These are phyloP conservation scores for human (Homo sapiens) DNA, from an alignment of 2,113 vertebrate species.

Conservation along the genomic window DNA sequence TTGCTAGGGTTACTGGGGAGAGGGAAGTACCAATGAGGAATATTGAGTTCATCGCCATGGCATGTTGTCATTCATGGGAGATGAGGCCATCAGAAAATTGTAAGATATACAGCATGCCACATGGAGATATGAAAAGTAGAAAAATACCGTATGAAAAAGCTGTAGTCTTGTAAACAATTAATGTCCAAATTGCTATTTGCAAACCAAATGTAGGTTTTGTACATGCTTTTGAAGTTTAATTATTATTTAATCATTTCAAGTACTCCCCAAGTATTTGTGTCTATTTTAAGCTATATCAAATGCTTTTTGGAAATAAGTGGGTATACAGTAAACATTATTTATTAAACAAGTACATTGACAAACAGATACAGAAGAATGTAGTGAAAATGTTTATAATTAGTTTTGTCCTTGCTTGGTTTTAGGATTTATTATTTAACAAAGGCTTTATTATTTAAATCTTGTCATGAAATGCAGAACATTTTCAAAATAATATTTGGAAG, in stretches of 20 bases:
- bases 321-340: not conserved
- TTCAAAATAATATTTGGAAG: slow-evolving; percentile 4
- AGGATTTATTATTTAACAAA: not conserved
- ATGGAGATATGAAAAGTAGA: not conserved
- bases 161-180: not conserved
- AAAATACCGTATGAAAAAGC: not conserved
- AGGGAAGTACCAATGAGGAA: not conserved
- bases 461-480: not conserved
- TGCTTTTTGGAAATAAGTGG: not conserved
- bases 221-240: not conserved
- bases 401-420: not conserved
- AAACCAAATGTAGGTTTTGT: not conserved
- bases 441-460: slow-evolving; percentile 1
- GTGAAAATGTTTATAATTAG: not conserved
- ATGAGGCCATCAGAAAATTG: not conserved
- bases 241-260: not conserved
- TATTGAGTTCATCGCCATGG: not conserved
- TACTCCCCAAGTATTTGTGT: not conserved
- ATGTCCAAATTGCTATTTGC: not conserved
- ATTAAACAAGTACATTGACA: not conserved
- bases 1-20: not conserved
- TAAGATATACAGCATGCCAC: not conserved
- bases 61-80: not conserved
- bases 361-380: not conserved
- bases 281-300: not conserved